Base-by-base conservation (phyloP, 2,113 vertebrate species). In the Strix aluco region DNA sequence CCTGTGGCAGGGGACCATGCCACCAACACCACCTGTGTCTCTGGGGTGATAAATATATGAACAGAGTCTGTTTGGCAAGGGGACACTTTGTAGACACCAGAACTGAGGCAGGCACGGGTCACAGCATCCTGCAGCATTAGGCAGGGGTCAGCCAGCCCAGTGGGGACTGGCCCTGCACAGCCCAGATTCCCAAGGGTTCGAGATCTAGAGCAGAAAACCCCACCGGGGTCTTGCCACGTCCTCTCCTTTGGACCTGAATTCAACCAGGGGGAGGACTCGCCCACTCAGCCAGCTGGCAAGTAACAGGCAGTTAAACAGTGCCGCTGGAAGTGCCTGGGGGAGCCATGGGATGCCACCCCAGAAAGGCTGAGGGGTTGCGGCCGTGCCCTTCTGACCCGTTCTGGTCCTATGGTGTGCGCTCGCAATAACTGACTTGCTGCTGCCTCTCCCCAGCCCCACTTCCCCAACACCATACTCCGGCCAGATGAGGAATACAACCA, bases 401-500 rank as follows among this genome's bases (percentile, higher is more conserved):
- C 40, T 51, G 46, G 25, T 75, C 12, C 81, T 14, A 2, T 0
- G 1, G 20, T 21, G 69, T 19, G 22, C 0, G 2, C 47, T 70
- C 40, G 42, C 19, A 10, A 3, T 26, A 52, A 40, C 12, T 90
- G 80, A 93, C 6, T 3, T 73, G 52, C 49, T 90, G n/a, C 63
- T 91, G 67, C 57, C 78, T 72, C 67, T 92, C 62, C 38, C 44
- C 96, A 99, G 99, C 87, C 97, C 47, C 96, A 98, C 42, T 99
- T 99, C 95, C 99, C 99, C n/a, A 92, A 94, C 7, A 87, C 92
- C 55, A 95, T 99, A 30, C 98, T 99, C 67, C 96, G 30, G 55
- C 98, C 99, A 1, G 99, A 98, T 6, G 98, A 99, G 59, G 97
- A 99, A 20, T 99, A 99, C 79, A 92, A 95, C 44, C 99, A 99